phyloP scores from a whole-genome alignment of 2,888 invertebrate genomes.

The Nomada ruficornis region DNA sequence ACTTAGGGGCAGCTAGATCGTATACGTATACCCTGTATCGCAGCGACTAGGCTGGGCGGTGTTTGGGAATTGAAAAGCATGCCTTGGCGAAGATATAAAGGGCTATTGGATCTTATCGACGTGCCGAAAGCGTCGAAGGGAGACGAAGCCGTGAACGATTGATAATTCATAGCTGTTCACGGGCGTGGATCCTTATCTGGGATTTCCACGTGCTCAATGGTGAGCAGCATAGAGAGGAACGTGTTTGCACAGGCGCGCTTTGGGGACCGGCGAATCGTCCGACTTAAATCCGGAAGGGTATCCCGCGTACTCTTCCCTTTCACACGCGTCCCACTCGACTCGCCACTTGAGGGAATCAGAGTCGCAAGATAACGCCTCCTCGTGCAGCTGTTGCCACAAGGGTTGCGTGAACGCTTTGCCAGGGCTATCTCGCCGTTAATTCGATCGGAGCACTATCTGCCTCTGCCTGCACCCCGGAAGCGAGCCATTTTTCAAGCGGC shows the following conservation, averaged over 20 bases:
- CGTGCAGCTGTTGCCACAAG: conserved; percentile 56
- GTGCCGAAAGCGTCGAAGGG: conserved; percentile 3
- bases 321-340: conserved; percentile 51
- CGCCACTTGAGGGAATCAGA: conserved; percentile 58
- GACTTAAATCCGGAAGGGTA: conserved; percentile 67
- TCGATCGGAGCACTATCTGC: conserved; percentile 44
- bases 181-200: conserved; percentile 64
- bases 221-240: conserved; percentile 27
- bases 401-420: conserved; percentile 51
- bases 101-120: conserved; percentile 17
- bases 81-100: neutral
- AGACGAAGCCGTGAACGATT: conserved; percentile 41
- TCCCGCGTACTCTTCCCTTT: conserved; percentile 45
- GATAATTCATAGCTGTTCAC: conserved; percentile 60
- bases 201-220: conserved; percentile 64
- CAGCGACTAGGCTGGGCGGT: no score
- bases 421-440: conserved; percentile 52
- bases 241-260: conserved; percentile 62
- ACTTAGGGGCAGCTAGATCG: no score
- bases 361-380: conserved; percentile 64
- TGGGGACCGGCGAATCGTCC: conserved; percentile 31
- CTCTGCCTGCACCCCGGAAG: neutral
- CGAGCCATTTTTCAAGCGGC: conserved; percentile 45
- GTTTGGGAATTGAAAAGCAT: no score
- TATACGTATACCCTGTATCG: no score